A percentile compares a stretch with the other conserved stretches of the same genome.
Evolutionary conservation across 1,140 invertebrate species (phyloP).

Genomic region (Pachypeltis micranthus): DNA sequence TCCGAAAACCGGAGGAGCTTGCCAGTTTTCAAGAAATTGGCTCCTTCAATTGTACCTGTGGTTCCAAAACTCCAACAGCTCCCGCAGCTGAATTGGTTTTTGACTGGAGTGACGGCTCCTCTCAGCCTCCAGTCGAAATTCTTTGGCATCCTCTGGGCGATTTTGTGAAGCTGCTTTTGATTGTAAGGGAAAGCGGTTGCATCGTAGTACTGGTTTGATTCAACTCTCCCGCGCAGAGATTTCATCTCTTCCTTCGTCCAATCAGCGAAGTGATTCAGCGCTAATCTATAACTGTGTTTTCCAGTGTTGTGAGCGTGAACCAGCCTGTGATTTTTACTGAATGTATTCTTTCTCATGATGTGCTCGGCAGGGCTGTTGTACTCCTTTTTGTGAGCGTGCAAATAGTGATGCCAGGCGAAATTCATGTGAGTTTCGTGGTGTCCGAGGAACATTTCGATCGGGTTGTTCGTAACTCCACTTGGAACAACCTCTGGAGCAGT

Average conservation of each 20-base stretch:
- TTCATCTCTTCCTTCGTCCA: constrained; percentile 61
- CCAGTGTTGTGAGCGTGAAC: constrained; percentile 75
- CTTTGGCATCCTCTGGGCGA: constrained; percentile 43
- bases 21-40: neutral
- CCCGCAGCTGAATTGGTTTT: constrained; percentile 74
- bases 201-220: constrained; percentile 54
- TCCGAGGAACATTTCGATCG: too few relatives aligned
- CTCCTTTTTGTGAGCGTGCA: too few relatives aligned
- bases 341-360: neutral
- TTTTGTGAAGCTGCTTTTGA: constrained; percentile 26
- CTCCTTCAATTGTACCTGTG: constrained; percentile 17
- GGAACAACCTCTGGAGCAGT: too few relatives aligned
- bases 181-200: constrained; percentile 60
- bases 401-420: too few relatives aligned
- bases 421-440: too few relatives aligned
- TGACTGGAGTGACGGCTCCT: constrained; percentile 77
- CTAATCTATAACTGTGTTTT: constrained; percentile 55
- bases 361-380: too few relatives aligned
- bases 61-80: constrained; percentile 52
- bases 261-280: constrained; percentile 82
- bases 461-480: too few relatives aligned
- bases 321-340: constrained; percentile 40
- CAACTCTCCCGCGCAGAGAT: constrained; percentile 58
- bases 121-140: constrained; percentile 72
- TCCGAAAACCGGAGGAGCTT: constrained; percentile 37